A percentile compares a stretch with the other conserved stretches of the same genome.
Evolutionary conservation across 2,797 vertebrate genomes (phyloP).

Genomic region (Microctenopoma stevenorrisi): DNA sequence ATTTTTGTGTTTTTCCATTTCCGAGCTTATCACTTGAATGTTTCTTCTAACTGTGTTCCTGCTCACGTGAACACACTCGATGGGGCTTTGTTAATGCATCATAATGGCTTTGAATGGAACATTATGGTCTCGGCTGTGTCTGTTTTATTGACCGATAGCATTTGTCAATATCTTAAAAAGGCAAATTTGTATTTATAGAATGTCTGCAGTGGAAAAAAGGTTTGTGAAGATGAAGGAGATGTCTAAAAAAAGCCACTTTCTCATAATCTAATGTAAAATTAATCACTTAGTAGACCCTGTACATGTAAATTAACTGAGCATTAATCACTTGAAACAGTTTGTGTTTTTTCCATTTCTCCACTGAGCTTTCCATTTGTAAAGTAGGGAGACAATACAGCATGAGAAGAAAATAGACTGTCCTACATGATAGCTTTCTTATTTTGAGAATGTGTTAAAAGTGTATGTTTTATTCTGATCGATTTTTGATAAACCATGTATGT

Average conservation of each 20-base stretch:
- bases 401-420: not conserved
- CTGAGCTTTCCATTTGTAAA: not conserved
- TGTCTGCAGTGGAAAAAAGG: slow-evolving; percentile 15
- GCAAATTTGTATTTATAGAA: slow-evolving; percentile 28
- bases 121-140: slow-evolving; percentile 48
- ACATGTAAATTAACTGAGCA: slow-evolving; percentile 15
- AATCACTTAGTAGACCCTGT: slow-evolving; percentile 11
- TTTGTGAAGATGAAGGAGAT: not conserved
- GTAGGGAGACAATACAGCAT: not conserved
- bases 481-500: not conserved
- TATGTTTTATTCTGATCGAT: not conserved
- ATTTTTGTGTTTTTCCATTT: not conserved
- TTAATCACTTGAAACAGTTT: not conserved
- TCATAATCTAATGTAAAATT: slow-evolving; percentile 10
- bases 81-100: slow-evolving; percentile 33
- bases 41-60: not conserved
- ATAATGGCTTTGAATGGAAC: slow-evolving; percentile 50
- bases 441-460: not conserved
- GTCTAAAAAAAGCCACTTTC: slow-evolving; percentile 8
- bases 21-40: not conserved
- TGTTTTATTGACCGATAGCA: slow-evolving; percentile 58
- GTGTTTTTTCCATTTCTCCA: not conserved
- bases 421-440: not conserved
- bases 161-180: slow-evolving; percentile 24
- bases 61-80: slow-evolving; percentile 20